A percentile compares a stretch with the other conserved stretches of the same genome.
phyloP scores from a whole-genome alignment of 2,888 invertebrate genomes.

The Podabrus alpinus region DNA sequence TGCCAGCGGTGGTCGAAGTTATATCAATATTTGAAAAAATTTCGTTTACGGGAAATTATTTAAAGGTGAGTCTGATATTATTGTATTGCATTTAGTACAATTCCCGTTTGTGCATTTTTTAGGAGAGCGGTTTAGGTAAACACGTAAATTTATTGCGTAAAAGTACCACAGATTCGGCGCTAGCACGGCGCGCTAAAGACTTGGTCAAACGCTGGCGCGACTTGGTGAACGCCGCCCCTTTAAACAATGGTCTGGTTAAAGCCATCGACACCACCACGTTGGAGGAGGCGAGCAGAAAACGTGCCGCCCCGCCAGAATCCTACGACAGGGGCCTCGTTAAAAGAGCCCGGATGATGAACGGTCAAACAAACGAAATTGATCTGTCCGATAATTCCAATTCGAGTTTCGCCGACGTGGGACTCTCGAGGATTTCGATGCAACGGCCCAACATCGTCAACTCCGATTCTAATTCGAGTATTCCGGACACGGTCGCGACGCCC shows the following conservation, averaged over 20 bases:
- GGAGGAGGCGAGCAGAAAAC: constrained; percentile 34
- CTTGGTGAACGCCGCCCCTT: constrained; percentile 69
- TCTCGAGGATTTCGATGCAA: constrained; percentile 32
- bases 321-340: constrained; percentile 48
- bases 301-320: constrained; percentile 24
- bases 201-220: constrained; percentile 92
- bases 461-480: constrained; percentile 59
- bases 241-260: constrained; percentile 50
- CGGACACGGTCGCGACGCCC: constrained; percentile 54
- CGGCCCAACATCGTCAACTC: constrained; percentile 49
- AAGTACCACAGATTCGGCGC: constrained; percentile 79
- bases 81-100: neutral
- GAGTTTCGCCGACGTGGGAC: constrained; percentile 52
- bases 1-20: constrained; percentile 90
- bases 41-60: constrained; percentile 86
- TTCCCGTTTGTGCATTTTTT: constrained; percentile 30
- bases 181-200: constrained; percentile 89
- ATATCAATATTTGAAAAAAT: constrained; percentile 90
- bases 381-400: constrained; percentile 56
- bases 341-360: constrained; percentile 55
- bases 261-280: constrained; percentile 15
- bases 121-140: constrained; percentile 94
- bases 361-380: constrained; percentile 53
- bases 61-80: constrained; percentile 70
- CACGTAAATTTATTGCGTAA: constrained; percentile 90